phyloP scores from a whole-genome alignment of 2,797 vertebrate species.

The Periophthalmus magnuspinnatus region DNA sequence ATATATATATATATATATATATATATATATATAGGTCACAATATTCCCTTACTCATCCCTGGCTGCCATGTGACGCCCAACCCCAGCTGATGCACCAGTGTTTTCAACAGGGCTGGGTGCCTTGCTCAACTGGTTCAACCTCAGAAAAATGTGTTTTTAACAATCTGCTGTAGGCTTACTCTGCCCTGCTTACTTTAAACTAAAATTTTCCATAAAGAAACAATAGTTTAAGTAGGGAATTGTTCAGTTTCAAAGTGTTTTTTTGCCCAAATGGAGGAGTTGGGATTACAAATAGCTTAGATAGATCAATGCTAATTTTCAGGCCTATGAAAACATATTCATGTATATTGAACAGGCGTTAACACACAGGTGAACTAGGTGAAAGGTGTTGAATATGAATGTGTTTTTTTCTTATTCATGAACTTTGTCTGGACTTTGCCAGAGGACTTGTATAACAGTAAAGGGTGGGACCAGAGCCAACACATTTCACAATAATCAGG shows the following conservation, averaged over 20 bases:
- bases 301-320: neutral
- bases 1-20: no score
- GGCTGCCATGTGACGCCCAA: slow-evolving; percentile 65
- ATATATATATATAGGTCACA: slow-evolving; percentile 52
- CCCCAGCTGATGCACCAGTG: slow-evolving; percentile 19
- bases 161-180: slow-evolving; percentile 48
- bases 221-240: neutral
- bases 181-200: slow-evolving; percentile 44
- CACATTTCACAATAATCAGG: slow-evolving; percentile 46
- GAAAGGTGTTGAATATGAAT: slow-evolving; percentile 25
- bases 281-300: neutral
- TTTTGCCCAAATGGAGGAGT: neutral
- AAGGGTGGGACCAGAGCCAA: slow-evolving; percentile 19
- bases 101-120: slow-evolving; percentile 38
- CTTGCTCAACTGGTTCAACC: slow-evolving; percentile 55
- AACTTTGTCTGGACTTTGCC: slow-evolving; percentile 23
- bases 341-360: neutral
- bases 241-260: no score
- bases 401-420: slow-evolving; percentile 21
- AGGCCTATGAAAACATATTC: neutral
- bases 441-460: slow-evolving; percentile 15
- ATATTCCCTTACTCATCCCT: slow-evolving; percentile 31
- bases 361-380: neutral
- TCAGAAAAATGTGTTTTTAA: slow-evolving; percentile 68
- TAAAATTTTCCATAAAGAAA: neutral